Evolutionary conservation across 2,113 vertebrate species (phyloP).

Genomic region (Bubalus kerabau): DNA sequence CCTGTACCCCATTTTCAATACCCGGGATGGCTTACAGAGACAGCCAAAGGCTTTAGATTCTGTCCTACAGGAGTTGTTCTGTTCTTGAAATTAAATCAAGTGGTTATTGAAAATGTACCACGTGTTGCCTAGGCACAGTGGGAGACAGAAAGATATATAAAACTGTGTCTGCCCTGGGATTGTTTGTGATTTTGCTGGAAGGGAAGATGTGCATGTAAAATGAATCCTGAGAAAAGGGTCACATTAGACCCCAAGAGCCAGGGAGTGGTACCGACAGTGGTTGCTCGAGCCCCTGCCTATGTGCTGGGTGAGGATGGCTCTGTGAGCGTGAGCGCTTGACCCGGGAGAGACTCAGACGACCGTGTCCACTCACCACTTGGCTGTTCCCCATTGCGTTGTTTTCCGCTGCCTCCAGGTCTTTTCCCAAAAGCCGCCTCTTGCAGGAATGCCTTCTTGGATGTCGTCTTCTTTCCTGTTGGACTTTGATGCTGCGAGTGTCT

Average conservation of each 20-base stretch:
- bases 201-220: not conserved
- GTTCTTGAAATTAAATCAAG: not conserved
- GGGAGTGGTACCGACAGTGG: not conserved
- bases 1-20: not conserved
- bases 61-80: not conserved
- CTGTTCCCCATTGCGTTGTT: not conserved
- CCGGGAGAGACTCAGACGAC: rapidly evolving
- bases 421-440: not conserved
- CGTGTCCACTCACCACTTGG: not conserved
- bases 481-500: too few relatives aligned
- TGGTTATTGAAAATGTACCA: not conserved
- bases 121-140: not conserved
- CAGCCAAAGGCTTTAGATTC: not conserved
- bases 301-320: too few relatives aligned
- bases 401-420: not conserved
- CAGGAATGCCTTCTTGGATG: not conserved
- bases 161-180: not conserved
- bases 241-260: not conserved
- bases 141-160: not conserved
- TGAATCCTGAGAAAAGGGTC: not conserved
- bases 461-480: not conserved
- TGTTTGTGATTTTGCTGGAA: not conserved
- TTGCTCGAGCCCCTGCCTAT: rapidly evolving
- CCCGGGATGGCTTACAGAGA: not conserved
- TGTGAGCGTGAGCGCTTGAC: rapidly evolving